Evolutionary conservation across 1,140 invertebrate species (phyloP), one percentile per base, ranked within the genome.

Genomic region (Cecropterus lyciades): DNA sequence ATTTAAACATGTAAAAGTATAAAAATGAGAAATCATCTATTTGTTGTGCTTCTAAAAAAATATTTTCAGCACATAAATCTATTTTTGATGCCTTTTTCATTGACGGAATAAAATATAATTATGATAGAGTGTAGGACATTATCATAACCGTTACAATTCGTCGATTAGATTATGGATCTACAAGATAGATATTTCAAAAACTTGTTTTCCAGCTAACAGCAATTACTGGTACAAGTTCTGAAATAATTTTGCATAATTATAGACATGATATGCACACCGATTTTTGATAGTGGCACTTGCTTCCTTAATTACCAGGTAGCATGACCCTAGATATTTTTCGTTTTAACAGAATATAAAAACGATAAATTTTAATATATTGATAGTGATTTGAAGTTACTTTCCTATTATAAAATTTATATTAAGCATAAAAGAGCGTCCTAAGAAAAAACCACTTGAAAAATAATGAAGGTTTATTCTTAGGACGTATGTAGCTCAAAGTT

Each of bases 211-310:
- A 24, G 3, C 4, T 27, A 10, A 27, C 46, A n/a, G 17, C 20
- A 49, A 49, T 49, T 49, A 27, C 20, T 16, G 2, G 20, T 49
- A 27, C 46, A 49, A 49, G 17, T 27, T 49, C 20, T 27, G 17
- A 49, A 17, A 49, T 49, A 6, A 49, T 27, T 49, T 49, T 49
- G 45, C 45, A 48, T 48, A 48, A 48, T 48, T 48, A 48, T 48
- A 11, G 0, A 48, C 16, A 48, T 40, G 37, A 40, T 48, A 48
- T 20, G 14, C 3, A 16, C 7, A 49, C 20, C n/a, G 46, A 49
- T 49, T 49, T 49, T n/a, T 27, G 46, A 49, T 49, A 49, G n/a
- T 24, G 20, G n/a, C 27, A 3, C 17, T 45, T 45, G 15, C 15
- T 33, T 33, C 30, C 30, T 33, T 33, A 8, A 33, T 8, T 33